Base-by-base conservation (phyloP, 2,113 vertebrate genomes). In the Eubucco bourcierii region DNA sequence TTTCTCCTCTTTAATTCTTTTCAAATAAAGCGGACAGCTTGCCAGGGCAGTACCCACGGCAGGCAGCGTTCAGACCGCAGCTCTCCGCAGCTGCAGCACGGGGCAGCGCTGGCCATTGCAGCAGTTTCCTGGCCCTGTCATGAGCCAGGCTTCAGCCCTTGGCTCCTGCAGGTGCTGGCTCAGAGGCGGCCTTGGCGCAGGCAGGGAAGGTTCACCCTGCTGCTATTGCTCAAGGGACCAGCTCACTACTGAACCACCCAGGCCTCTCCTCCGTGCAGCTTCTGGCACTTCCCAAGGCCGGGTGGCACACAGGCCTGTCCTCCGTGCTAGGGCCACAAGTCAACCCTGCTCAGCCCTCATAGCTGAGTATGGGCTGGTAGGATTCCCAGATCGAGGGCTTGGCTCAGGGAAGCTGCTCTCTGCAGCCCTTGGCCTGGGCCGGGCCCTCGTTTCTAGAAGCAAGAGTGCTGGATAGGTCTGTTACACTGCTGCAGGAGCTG, bases 401-500 rank as follows among this genome's bases (percentile, higher is more conserved):
- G 88, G 74, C 74, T 16, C 70, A 25, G 55, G 52, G 46, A 77
- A 73, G 60, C 84, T 58, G 71, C 74, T 88, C 75, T 81, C 87
- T 74, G 80, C 66, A 86, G 87, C 53, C 53, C 65, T 90, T 16
- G 2, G 76, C 73, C 65, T 41, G 47, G 88, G 82, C 76, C 80
- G 64, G 75, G 41, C 68, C 85, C 60, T 90, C 37, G 16, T 85
- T 87, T 90, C 47, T 53, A 75, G 87, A 91, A 77, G 91, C 39
- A 71, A 44, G 73, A 94, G 73, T 41, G 68, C 70, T 73, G 44
- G 61, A 87, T 39, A 39, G 37, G 37, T 77, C 91, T 91, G 12
- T 83, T 77, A 80, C 68, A 41, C 65, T 65, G 29, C 61, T 92
- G 81, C 84, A 61, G 41, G 91, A 91, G 87, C 82, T 92, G 93